Evolutionary conservation across 2,797 vertebrate genomes (phyloP).

Genomic region (Sciaenops ocellatus): DNA sequence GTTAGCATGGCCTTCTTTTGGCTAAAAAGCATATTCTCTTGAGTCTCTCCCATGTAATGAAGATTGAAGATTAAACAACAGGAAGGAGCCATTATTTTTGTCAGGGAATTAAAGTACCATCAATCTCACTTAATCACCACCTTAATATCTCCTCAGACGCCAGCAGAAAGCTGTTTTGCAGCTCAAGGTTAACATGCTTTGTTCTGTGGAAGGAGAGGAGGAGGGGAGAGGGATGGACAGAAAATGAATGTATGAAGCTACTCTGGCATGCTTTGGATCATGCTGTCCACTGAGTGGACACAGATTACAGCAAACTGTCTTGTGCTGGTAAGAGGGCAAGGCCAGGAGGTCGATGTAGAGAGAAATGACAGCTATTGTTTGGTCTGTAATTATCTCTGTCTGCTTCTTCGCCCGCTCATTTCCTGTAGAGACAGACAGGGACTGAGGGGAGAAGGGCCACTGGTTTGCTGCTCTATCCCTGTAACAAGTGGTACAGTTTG

Average conservation of each 20-base stretch:
- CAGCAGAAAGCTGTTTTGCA: conserved; percentile 73
- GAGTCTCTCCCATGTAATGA: conserved; percentile 80
- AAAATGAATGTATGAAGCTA: conserved; percentile 37
- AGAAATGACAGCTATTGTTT: conserved; percentile 71
- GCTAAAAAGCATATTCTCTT: conserved; percentile 64
- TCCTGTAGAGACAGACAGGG: conserved; percentile 56
- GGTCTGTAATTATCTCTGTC: conserved; percentile 72
- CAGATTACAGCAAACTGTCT: conserved; percentile 44
- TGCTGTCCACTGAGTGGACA: conserved; percentile 46
- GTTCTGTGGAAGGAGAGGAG: conserved; percentile 60
- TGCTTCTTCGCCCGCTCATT: conserved; percentile 64
- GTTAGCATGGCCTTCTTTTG: conserved; percentile 72
- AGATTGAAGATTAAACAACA: conserved; percentile 88
- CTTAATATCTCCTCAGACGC: conserved; percentile 83
- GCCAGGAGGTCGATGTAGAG: conserved; percentile 58
- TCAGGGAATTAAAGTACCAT: conserved; percentile 85
- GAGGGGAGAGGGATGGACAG: conserved; percentile 24
- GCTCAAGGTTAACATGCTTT: conserved; percentile 87
- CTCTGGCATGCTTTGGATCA: conserved; percentile 31
- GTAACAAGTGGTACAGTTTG: conserved; percentile 68
- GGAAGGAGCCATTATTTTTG: conserved; percentile 83
- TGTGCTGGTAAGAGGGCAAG: conserved; percentile 42
- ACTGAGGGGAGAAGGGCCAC: conserved; percentile 30
- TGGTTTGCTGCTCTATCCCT: conserved; percentile 45
- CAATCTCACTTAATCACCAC: conserved; percentile 87